Evolutionary conservation across 2,888 invertebrate genomes (phyloP), one percentile per base, ranked within the genome.

Genomic region (Gandaritis pyraliata): DNA sequence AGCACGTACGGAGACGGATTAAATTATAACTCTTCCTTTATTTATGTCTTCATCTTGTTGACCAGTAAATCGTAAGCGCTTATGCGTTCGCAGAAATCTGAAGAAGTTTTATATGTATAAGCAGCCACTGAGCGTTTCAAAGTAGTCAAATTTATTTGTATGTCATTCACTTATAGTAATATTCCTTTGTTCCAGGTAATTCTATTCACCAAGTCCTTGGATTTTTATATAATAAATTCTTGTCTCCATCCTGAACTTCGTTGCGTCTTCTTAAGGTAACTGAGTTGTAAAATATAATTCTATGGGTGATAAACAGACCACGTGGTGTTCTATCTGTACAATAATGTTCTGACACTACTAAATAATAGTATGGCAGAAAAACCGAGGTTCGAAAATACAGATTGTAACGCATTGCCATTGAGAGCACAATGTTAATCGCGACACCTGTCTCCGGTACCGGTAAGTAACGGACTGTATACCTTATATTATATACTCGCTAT

Each of bases 381-480:
- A 6, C 33, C 8, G 49, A 16, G 39, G 16, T 58, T 51, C 45
- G 53, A 64, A 58, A 59, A 64, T 43, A 58, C 59, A 57, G 55
- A 52, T 52, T 52, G 48, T 56, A 64, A 59, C 56, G 52, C 56
- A 56, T 53, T 49, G 56, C 56, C 55, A 59, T 59, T 59, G 56
- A 60, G 59, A 59, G 59, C 56, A 60, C 59, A 52, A 48, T 59
- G 64, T 58, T 63, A 56, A 66, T 56, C 52, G 49, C 64, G 65
- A 64, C 65, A 87, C 79, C 82, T 85, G 82, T 78, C 77, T 70
- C 64, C 72, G 71, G 73, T 71, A 76, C 74, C 81, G 79, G 81
- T 83, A 81, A 83, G 79, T 88, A 88, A 88, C 88, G 86, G 87
- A 81, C 77, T 70, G 75, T 64, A 52, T 56, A 57, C 48, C 39